Evolutionary conservation across 2,113 vertebrate genomes (phyloP), one percentile per base, ranked within the genome.

Genomic region (Halichoerus grypus): DNA sequence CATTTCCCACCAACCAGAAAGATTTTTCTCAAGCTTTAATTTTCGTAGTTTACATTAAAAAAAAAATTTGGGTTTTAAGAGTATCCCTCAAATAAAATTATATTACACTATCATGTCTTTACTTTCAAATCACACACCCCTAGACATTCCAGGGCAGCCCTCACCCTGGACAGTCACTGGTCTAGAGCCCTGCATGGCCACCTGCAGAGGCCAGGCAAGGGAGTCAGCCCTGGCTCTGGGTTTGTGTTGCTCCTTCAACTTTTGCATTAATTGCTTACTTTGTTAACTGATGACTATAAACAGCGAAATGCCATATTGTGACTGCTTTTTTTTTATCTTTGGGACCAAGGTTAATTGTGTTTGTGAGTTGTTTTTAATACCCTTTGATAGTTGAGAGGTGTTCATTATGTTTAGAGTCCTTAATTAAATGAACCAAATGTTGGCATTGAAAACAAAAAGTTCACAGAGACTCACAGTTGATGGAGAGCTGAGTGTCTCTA

Each of bases 401-500:
- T 33, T 49, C 26, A 0, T 63, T 71, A 88, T 71, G 55, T 84
- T 74, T 39, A 15, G 8, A 28, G 74, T 5, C 57, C 33, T 96
- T 92, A 95, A 85, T 88, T 95, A 96, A 87, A 63, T 39, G 53
- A 74, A 76, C 5, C n/a, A 53, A 90, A 61, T 53, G 31, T 92
- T 95, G 42, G 24, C 26, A 7, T 2, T 80, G 80, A 71, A 79
- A 71, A 63, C 28, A 84, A 74, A 61, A 82, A 61, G 49, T n/a
- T 93, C 80, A 51, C 11, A 39, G 51, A 76, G 63, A 19, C 16
- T 90, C 36, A n/a, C 6, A 4, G 46, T 49, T 53, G 7, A 24
- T 28, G 55, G 22, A 72, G 51, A 86, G n/a, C n/a, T 0, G 1
- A 63, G 53, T 7, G 6, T 59, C 63, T 84, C 72, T 42, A 3